These are phyloP conservation scores for Altica lythri DNA, from an alignment of 2,888 invertebrate species.

Conservation along the genomic window DNA sequence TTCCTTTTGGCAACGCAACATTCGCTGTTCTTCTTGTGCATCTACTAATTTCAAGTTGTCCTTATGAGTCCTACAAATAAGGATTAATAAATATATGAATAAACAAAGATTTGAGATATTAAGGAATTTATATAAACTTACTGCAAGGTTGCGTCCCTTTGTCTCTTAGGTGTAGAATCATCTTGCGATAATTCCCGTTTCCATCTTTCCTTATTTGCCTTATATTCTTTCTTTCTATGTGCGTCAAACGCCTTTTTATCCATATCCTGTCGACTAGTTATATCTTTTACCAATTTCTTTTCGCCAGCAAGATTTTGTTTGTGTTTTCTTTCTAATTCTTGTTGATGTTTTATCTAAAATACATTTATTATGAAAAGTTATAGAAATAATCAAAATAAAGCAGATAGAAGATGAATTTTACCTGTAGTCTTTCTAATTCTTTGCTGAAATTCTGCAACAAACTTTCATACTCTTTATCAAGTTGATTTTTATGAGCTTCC, in stretches of 20 bases:
- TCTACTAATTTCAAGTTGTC: constrained; percentile 90
- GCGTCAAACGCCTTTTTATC: constrained; percentile 91
- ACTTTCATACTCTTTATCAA: constrained; percentile 96
- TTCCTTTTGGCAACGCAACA: constrained; percentile 87
- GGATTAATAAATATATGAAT: neutral
- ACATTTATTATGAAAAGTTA: neutral
- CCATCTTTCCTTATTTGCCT: constrained; percentile 94
- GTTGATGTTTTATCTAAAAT: constrained; percentile 70
- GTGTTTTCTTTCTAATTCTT: constrained; percentile 78
- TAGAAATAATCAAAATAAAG: neutral
- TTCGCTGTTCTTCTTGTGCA: constrained; percentile 86
- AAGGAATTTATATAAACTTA: constrained; percentile 58
- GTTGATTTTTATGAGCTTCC: constrained; percentile 91
- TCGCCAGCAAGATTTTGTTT: constrained; percentile 89
- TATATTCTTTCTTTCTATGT: constrained; percentile 96
- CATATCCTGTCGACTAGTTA: constrained; percentile 84
- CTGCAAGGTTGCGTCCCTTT: constrained; percentile 88
- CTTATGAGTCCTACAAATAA: constrained; percentile 73
- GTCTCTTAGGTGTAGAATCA: constrained; percentile 89
- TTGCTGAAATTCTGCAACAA: constrained; percentile 88
- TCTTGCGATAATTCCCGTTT: constrained; percentile 92
- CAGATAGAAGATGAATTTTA: constrained; percentile 43
- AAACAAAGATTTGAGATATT: constrained; percentile 1
- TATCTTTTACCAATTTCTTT: constrained; percentile 92
- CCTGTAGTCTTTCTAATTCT: constrained; percentile 87